These are phyloP conservation scores for Drosophila tani DNA, from an alignment of 1,140 invertebrate species.

Conservation along the genomic window DNA sequence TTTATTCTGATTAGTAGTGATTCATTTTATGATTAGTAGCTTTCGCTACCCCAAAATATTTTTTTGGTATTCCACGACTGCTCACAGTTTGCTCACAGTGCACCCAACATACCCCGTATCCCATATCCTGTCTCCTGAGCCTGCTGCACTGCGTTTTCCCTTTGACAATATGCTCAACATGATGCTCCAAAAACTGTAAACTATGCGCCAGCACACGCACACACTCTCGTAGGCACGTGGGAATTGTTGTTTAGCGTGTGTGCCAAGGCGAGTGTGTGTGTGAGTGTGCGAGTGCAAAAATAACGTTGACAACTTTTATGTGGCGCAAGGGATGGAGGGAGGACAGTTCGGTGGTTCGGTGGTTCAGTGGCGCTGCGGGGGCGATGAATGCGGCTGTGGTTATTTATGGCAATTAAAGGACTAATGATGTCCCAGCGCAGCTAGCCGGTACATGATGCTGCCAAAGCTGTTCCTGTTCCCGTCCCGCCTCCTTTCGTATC, in stretches of 20 bases:
- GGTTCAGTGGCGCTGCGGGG: constrained; percentile 22
- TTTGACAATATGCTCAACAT: constrained; percentile 75
- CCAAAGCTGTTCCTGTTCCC: constrained; percentile 37
- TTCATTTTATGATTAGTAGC: too few species aligned
- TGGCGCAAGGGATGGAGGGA: constrained; percentile 5
- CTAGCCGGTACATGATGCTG: constrained; percentile 61
- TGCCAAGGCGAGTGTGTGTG: constrained; percentile 20
- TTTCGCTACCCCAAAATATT: too few species aligned
- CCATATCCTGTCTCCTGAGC: constrained; percentile 37
- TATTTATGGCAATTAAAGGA: constrained; percentile 84
- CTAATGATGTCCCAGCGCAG: constrained; percentile 79
- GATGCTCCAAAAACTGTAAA: constrained; percentile 67
- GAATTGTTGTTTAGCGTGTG: constrained; percentile 53
- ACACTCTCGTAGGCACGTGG: constrained; percentile 61
- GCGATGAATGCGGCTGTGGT: constrained; percentile 65
- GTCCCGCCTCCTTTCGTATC: not conserved
- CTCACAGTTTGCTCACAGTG: not conserved
- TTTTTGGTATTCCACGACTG: too few species aligned
- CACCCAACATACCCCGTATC: constrained; percentile 41
- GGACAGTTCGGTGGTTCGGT: not conserved
- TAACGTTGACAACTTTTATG: constrained; percentile 80
- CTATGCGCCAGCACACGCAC: constrained; percentile 39
- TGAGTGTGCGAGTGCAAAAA: constrained; percentile 61
- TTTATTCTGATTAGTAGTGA: too few species aligned
- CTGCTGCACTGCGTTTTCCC: constrained; percentile 51